A percentile compares a stretch with the other conserved stretches of the same genome.
phyloP scores from a whole-genome alignment of 2,797 vertebrate genomes.

The Nyctalus aviator region DNA sequence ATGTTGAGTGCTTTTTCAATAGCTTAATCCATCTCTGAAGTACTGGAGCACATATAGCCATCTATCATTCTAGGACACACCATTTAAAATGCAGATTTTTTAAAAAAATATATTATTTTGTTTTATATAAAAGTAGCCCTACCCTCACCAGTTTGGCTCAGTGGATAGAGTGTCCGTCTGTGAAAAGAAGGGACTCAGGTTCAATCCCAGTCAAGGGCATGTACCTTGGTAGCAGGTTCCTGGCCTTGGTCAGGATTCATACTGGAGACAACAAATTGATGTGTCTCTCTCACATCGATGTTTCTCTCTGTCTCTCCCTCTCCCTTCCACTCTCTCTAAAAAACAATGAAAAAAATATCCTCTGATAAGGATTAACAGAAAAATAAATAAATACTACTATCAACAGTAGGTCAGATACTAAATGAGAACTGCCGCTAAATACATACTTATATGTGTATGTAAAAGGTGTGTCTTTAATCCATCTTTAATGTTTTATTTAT shows the following conservation, averaged over 20 bases:
- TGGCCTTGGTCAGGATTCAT: no score
- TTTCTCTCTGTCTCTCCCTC: no score
- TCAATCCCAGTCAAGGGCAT: no score
- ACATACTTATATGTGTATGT: background rate
- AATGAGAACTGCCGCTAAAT: conserved; percentile 64
- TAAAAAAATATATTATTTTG: conserved; percentile 66
- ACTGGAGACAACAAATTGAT: no score
- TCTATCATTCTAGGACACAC: conserved; percentile 79
- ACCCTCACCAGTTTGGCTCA: background rate
- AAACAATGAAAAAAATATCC: no score
- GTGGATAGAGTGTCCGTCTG: no score
- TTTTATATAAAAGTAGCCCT: conserved; percentile 76
- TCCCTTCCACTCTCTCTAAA: no score
- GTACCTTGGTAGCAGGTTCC: no score
- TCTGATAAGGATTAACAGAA: no score
- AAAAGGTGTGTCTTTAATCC: background rate
- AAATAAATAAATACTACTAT: conserved; percentile 20
- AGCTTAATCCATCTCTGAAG: conserved; percentile 85
- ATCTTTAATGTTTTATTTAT: background rate
- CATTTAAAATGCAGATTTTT: conserved; percentile 66
- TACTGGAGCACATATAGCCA: conserved; percentile 76
- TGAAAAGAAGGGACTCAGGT: no score
- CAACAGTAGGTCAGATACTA: conserved; percentile 54
- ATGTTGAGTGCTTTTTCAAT: conserved; percentile 83
- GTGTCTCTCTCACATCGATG: no score